Conservation (phyloP, 2,113 vertebrate species). For the Galbula dea region DNA sequence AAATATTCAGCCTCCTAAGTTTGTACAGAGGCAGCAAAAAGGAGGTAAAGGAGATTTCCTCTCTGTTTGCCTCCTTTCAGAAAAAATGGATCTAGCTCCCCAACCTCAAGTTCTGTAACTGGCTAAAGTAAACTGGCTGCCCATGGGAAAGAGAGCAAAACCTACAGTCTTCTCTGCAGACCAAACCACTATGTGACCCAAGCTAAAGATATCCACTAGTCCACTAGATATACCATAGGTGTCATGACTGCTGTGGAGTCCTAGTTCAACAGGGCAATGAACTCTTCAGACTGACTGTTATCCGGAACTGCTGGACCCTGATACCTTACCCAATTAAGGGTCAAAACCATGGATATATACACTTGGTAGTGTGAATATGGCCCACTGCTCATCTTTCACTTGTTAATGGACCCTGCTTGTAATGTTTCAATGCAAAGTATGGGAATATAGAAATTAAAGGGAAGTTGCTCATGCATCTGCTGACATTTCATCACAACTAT, state of each 20-base stretch:
- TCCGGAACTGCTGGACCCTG: background rate
- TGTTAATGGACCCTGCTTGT: background rate
- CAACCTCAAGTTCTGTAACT: accelerated
- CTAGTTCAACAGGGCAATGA: background rate
- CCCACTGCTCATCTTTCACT: background rate
- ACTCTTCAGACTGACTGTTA: background rate
- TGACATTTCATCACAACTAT: background rate
- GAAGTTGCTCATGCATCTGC: background rate
- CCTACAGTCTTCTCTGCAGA: background rate
- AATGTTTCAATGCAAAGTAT: background rate
- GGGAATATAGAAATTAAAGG: background rate
- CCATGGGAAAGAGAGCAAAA: background rate
- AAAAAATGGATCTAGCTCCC: background rate
- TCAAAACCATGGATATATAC: accelerated
- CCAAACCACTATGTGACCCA: background rate
- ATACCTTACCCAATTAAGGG: background rate
- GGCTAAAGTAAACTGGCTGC: background rate
- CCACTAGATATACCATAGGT: too few relatives aligned
- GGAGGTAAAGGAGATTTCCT: background rate
- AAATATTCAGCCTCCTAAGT: background rate
- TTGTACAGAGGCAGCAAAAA: background rate
- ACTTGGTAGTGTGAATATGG: background rate
- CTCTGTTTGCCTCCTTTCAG: background rate
- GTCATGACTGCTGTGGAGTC: background rate
- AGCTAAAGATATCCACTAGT: background rate